Base-by-base conservation (phyloP, 2,888 invertebrate species). In the Colletes collaris region DNA sequence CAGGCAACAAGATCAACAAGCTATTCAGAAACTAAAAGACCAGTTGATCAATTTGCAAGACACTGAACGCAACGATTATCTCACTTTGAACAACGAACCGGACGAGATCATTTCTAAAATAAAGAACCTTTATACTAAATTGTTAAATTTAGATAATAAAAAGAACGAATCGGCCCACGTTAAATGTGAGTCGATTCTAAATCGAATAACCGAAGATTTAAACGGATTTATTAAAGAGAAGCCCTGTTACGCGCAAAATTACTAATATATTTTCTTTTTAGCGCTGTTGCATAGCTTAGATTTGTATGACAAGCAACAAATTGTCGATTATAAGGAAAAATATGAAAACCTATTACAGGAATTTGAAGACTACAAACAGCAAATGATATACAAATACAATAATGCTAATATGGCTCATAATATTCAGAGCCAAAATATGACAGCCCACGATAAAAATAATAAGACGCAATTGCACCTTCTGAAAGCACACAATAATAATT, bases 1-100 rank as follows among this genome's bases (percentile, higher is more conserved):
- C 8, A 93, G 96, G 3, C 95, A 96, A 67, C 94, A 95, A 77
- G 97, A 98, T 93, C 96, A 96, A 91, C 94, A 94, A 70, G 94
- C 95, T 16, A 97, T 97, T 87, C 95, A 95, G 81, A 95, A 95
- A 92, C 90, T 97, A 75, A 94, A 95, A 81, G 95, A 94, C 49
- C 93, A 93, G 75, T 81, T 93, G 52, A 79, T 82, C 11, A 77
- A 70, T 64, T 64, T 93, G 52, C 90, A 92, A 78, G 88, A 89
- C 10, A 63, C 76, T 2, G 91, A 90, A 67, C 81, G 86, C 10
- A 89, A 81, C 46, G 90, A 90, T 55, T 65, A 76, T 46, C 59
- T 75, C 8, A 78, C 56, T 49, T 79, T 81, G 67, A 84, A 85
- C 69, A 84, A 88, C 4, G 90, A 91, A 73, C 90, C 91, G 1